A percentile compares a stretch with the other conserved stretches of the same genome.
phyloP scores from a whole-genome alignment of 2,888 invertebrate genomes.

The Noctua fimbriata region DNA sequence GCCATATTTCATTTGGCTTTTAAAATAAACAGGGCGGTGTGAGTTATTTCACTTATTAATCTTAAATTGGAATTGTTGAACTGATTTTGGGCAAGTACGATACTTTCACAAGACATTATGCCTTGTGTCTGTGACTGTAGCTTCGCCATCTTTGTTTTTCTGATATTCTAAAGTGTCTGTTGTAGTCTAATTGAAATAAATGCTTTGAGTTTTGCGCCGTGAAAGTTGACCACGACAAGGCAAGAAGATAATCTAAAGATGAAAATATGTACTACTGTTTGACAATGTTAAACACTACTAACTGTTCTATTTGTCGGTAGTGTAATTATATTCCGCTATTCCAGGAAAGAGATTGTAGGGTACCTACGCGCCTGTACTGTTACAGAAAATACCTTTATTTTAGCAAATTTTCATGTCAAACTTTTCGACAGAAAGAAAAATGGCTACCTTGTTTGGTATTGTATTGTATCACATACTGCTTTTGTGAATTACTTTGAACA shows the following conservation, averaged over 20 bases:
- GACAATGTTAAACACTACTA: neutral
- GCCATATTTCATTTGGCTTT: constrained; percentile 52
- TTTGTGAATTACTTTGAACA: neutral
- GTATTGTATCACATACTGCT: neutral
- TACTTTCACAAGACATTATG: no score
- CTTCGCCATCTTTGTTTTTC: no score
- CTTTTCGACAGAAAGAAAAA: neutral
- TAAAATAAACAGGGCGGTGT: constrained; percentile 45
- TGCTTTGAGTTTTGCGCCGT: neutral
- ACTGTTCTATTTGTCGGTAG: neutral
- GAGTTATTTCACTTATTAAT: constrained; percentile 44
- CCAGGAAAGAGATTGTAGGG: neutral
- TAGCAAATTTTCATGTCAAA: neutral
- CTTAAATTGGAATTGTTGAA: constrained; percentile 28
- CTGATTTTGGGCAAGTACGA: neutral
- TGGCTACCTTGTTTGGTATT: neutral
- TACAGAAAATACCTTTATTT: neutral
- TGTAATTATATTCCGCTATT: neutral
- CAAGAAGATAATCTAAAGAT: neutral
- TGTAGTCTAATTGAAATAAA: no score
- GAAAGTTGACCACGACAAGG: neutral
- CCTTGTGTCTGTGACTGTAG: no score
- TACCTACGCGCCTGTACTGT: neutral
- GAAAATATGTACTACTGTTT: neutral
- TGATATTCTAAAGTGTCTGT: no score